Evolutionary conservation across 2,113 vertebrate species (phyloP).

Genomic region (Dascyllus trimaculatus): DNA sequence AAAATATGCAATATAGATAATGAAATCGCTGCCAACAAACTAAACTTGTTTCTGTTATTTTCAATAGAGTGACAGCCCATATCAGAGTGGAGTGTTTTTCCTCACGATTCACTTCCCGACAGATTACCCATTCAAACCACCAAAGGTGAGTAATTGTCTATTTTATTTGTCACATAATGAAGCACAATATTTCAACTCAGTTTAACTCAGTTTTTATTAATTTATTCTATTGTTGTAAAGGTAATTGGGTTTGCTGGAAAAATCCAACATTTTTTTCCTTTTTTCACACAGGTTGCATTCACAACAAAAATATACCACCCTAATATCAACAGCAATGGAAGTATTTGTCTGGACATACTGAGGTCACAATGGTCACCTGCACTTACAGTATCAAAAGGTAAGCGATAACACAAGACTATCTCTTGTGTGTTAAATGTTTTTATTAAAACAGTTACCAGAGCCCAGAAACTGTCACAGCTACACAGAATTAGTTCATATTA

Average conservation of each 20-base stretch:
- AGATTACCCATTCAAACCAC: constrained; percentile 90
- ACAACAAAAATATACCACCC: constrained; percentile 90
- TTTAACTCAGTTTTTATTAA: background rate
- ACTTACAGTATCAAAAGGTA: constrained; percentile 89
- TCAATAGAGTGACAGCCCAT: constrained; percentile 87
- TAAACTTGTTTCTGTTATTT: constrained; percentile 39
- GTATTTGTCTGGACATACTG: constrained; percentile 89
- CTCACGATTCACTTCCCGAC: constrained; percentile 89
- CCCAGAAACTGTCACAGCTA: no score
- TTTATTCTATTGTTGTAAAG: background rate
- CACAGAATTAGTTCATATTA: no score
- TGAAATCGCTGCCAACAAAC: background rate
- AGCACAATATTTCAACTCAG: background rate
- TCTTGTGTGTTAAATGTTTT: no score
- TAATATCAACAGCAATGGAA: constrained; percentile 90
- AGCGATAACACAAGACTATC: background rate
- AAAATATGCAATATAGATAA: background rate
- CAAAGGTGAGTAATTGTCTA: constrained; percentile 80
- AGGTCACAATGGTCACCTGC: constrained; percentile 89
- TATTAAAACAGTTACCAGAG: no score
- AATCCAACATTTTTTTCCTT: background rate
- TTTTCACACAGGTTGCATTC: constrained; percentile 84
- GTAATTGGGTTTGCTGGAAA: background rate
- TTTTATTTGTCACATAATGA: background rate
- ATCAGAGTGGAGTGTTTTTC: constrained; percentile 89